phyloP scores from a whole-genome alignment of 2,888 invertebrate species.

The Caenorhabditis auriculariae region DNA sequence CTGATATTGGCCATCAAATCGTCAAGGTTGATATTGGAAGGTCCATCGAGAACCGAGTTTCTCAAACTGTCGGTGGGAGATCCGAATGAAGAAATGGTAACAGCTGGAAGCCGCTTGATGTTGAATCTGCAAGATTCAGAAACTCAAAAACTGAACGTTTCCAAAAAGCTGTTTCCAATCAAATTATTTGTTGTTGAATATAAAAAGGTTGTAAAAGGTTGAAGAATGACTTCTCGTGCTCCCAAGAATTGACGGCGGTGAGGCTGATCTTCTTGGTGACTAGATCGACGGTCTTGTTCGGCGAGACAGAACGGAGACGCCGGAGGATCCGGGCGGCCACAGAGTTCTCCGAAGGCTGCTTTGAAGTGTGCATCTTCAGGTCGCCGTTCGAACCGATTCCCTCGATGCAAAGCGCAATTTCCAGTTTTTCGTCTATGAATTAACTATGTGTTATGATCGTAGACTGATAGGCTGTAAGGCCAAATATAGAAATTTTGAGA shows the following conservation, averaged over 20 bases:
- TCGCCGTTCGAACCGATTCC: conserved; percentile 67
- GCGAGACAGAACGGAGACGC: conserved; percentile 26
- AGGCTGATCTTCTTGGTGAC: conserved; percentile 92
- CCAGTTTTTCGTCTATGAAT: conserved; percentile 45
- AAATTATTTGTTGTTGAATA: not conserved
- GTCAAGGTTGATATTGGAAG: conserved; percentile 24
- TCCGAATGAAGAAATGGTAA: conserved; percentile 80
- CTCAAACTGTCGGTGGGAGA: conserved; percentile 63
- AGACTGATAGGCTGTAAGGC: not conserved
- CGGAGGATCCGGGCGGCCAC: conserved; percentile 68
- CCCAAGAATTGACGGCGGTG: conserved; percentile 75
- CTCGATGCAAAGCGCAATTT: conserved; percentile 56
- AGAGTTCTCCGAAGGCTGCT: conserved; percentile 83
- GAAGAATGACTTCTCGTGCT: conserved; percentile 75
- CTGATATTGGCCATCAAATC: conserved; percentile 56
- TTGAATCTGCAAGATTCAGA: conserved; percentile 73
- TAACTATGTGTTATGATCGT: too few relatives aligned
- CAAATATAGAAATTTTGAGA: too few relatives aligned
- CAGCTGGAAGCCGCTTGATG: conserved; percentile 84
- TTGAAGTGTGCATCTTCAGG: conserved; percentile 89
- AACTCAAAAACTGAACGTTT: too few relatives aligned
- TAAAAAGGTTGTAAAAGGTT: conserved; percentile 20
- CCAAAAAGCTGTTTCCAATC: not conserved
- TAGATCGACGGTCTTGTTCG: conserved; percentile 38
- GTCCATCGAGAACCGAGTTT: conserved; percentile 65